These are phyloP conservation scores for Dermatophagoides farinae DNA, from an alignment of 1,140 invertebrate genomes.

Conservation along the genomic window DNA sequence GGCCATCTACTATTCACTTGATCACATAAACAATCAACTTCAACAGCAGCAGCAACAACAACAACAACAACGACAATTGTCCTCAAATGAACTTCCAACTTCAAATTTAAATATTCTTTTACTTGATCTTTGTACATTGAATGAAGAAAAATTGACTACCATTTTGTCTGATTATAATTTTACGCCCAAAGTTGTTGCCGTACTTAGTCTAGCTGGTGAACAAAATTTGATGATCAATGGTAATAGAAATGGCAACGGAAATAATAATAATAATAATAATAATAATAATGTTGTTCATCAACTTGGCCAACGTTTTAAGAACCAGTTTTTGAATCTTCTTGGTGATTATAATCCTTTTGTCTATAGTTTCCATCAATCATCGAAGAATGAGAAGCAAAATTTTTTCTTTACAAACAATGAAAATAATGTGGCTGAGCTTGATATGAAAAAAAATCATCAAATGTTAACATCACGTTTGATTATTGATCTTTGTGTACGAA, in stretches of 20 bases:
- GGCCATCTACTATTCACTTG: slow-evolving; percentile 21
- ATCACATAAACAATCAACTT: slow-evolving; percentile 20
- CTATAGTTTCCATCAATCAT: not conserved
- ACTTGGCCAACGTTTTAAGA: not conserved
- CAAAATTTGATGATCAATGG: too few relatives aligned
- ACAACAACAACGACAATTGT: slow-evolving; percentile 22
- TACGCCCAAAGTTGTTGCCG: too few relatives aligned
- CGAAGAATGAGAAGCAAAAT: not conserved
- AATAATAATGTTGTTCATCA: not conserved
- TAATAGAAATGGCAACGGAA: too few relatives aligned
- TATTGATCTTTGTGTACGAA: not conserved
- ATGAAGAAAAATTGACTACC: too few relatives aligned
- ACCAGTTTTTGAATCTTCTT: not conserved
- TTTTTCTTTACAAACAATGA: slow-evolving; percentile 4
- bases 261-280: not conserved
- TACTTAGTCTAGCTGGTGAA: too few relatives aligned
- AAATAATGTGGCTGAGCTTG: not conserved
- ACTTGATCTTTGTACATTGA: not conserved
- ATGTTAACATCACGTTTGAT: not conserved
- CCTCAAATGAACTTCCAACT: slow-evolving; percentile 22
- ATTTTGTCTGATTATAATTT: too few relatives aligned
- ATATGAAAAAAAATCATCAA: not conserved
- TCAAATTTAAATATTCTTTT: slow-evolving; percentile 20
- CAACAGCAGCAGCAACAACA: slow-evolving; percentile 19
- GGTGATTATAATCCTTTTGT: slow-evolving; percentile 4